A percentile compares a stretch with the other conserved stretches of the same genome.
Evolutionary conservation across 1,140 invertebrate genomes (phyloP).

Genomic region (Aphelenchoides besseyi): DNA sequence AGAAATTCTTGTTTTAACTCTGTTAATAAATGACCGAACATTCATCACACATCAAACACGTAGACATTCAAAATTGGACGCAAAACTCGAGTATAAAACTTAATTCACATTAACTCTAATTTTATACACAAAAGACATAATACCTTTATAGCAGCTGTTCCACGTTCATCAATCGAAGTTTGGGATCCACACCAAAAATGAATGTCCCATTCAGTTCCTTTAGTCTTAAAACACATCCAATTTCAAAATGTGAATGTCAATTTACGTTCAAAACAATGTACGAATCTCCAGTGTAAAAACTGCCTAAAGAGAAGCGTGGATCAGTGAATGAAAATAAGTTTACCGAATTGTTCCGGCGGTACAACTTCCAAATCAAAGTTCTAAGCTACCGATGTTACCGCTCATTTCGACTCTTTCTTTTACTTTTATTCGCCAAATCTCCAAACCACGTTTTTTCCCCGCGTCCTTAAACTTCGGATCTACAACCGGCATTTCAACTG

Average conservation of each 20-base stretch:
- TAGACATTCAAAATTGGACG: too few relatives aligned
- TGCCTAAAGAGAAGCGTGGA: too few relatives aligned
- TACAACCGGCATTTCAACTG: slow-evolving; percentile 30
- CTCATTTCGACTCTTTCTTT: too few relatives aligned
- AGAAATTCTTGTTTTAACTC: too few relatives aligned
- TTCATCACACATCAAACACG: too few relatives aligned
- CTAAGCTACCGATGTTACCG: too few relatives aligned
- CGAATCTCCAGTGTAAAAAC: slow-evolving; percentile 82
- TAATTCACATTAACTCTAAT: too few relatives aligned
- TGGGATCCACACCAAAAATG: slow-evolving; percentile 85
- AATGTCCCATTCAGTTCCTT: slow-evolving; percentile 71
- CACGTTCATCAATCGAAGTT: slow-evolving; percentile 72
- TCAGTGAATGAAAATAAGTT: too few relatives aligned
- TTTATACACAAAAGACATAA: too few relatives aligned
- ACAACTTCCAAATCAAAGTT: slow-evolving; percentile 68
- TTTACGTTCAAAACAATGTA: slow-evolving; percentile 82
- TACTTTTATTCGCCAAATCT: slow-evolving; percentile 62
- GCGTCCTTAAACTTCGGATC: slow-evolving; percentile 50
- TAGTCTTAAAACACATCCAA: slow-evolving; percentile 44
- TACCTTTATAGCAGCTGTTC: slow-evolving; percentile 82
- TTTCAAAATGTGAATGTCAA: neutral
- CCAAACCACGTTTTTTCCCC: slow-evolving; percentile 52
- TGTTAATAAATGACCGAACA: too few relatives aligned
- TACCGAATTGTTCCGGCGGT: slow-evolving; percentile 74
- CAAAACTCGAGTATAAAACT: too few relatives aligned